Evolutionary conservation across 1,140 invertebrate genomes (phyloP).

Genomic region (Zaprionus ornatus): DNA sequence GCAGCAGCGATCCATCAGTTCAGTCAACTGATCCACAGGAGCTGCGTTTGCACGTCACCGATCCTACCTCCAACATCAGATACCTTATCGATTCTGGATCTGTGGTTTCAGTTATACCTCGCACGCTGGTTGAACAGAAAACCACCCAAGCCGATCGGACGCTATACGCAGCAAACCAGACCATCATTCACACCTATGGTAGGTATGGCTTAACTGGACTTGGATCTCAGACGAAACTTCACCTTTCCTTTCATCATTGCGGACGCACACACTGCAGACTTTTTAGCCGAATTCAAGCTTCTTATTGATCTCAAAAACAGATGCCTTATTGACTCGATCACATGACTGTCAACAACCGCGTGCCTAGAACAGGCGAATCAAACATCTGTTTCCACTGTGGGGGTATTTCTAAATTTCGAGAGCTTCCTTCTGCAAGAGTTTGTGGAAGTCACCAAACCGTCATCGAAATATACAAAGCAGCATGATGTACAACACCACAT

Average conservation of each 20-base stretch:
- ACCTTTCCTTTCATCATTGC: slow-evolving; percentile 83
- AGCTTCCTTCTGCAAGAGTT: too few relatives aligned
- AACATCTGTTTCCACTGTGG: background rate
- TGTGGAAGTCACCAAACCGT: background rate
- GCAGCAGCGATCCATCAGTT: background rate
- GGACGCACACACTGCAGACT: slow-evolving; percentile 67
- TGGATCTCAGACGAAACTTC: too few relatives aligned
- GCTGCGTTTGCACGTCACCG: too few relatives aligned
- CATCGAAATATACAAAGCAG: background rate
- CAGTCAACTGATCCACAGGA: background rate
- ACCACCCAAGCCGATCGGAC: too few relatives aligned
- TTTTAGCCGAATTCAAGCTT: slow-evolving; percentile 45
- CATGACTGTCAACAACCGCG: too few relatives aligned
- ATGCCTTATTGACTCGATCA: too few relatives aligned
- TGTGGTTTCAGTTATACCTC: slow-evolving; percentile 59
- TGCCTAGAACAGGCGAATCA: too few relatives aligned
- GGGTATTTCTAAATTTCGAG: too few relatives aligned
- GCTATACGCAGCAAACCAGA: too few relatives aligned
- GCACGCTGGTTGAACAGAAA: too few relatives aligned
- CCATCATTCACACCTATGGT: too few relatives aligned
- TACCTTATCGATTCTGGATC: background rate
- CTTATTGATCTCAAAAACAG: too few relatives aligned
- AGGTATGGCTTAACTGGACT: background rate
- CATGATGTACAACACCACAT: slow-evolving; percentile 47
- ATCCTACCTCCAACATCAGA: background rate